Conservation (phyloP, 2,113 vertebrate species). For the Aegotheles bennettii region DNA sequence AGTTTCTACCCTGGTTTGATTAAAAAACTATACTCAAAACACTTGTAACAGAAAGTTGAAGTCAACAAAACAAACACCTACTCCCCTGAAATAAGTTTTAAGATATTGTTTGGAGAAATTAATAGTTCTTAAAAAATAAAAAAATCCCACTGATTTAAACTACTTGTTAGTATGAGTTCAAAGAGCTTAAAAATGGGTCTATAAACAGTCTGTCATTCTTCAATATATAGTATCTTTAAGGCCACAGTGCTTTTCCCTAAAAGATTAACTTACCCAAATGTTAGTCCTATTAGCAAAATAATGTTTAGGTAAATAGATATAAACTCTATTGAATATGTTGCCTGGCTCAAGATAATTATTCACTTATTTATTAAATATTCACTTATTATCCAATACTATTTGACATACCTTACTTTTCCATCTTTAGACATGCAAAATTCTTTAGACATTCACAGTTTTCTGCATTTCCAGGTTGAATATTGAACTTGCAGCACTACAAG, state of each 20-base stretch:
- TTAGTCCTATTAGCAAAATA: not conserved
- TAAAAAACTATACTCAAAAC: not conserved
- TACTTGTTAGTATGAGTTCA: not conserved
- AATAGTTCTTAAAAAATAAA: not conserved
- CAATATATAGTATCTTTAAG: not conserved
- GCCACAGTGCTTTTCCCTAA: not conserved
- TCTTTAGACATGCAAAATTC: not conserved
- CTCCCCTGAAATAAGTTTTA: not conserved
- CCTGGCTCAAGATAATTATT: not conserved
- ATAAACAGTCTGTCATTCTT: not conserved
- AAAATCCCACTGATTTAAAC: not conserved
- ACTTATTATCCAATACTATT: not conserved
- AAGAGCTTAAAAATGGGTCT: not conserved
- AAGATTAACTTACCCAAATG: accelerated
- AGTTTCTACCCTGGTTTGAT: not conserved
- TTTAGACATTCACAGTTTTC: not conserved
- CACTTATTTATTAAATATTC: too few species aligned
- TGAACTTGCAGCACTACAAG: not conserved
- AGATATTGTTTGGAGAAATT: not conserved
- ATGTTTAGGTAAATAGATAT: not conserved
- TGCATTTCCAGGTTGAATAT: not conserved
- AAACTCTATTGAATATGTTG: not conserved
- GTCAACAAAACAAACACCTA: not conserved
- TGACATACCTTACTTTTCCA: not conserved
- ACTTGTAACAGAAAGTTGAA: not conserved